Evolutionary conservation across 92 coral and sea anemone genomes (phyloP), one percentile per base, ranked within the genome.

Genomic region (Bergia puertoricense): DNA sequence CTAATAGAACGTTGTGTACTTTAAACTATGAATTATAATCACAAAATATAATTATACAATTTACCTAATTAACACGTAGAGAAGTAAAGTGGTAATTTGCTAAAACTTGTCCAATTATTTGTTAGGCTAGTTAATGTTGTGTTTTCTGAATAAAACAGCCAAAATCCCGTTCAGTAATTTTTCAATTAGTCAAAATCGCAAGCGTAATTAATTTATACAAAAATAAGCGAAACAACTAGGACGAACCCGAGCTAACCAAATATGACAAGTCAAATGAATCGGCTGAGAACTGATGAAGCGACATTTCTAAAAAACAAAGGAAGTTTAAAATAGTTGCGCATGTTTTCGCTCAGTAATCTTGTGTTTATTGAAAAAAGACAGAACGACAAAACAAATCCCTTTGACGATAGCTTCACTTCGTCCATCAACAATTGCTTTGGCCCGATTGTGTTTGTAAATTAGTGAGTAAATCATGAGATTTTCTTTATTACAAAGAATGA

Each of bases 281-380:
- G 69, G 69, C 30, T 62, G 13, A 76, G 23, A 20, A 43, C 48
- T 74, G 46, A 41, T 37, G 46, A 39, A 39, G 41, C 44, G 16
- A 39, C 44, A 76, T 3, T 76, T 76, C 36, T 20, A 76, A 76
- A 76, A 76, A 76, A 16, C 7, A n/a, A 76, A 76, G 2, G 42
- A 16, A 76, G 46, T 3, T n/a, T 36, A 76, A 75, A 76, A 76
- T 13, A 76, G 9, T 8, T 3, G 20, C 23, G 50, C 5, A 41
- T 76, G 51, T 40, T 76, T 40, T 42, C 46, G 6, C 79, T 76
- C 7, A 41, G 9, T 13, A 40, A n/a, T 22, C 79, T 51, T 79
- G 74, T 84, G 87, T 84, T 84, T 84, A 68, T 2, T 71, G 77
- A 83, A 22, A 67, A n/a, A 83, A 83, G 86, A 83, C 56, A 82